Conservation (phyloP, 2,113 vertebrate species). For the Lasiurus borealis region DNA sequence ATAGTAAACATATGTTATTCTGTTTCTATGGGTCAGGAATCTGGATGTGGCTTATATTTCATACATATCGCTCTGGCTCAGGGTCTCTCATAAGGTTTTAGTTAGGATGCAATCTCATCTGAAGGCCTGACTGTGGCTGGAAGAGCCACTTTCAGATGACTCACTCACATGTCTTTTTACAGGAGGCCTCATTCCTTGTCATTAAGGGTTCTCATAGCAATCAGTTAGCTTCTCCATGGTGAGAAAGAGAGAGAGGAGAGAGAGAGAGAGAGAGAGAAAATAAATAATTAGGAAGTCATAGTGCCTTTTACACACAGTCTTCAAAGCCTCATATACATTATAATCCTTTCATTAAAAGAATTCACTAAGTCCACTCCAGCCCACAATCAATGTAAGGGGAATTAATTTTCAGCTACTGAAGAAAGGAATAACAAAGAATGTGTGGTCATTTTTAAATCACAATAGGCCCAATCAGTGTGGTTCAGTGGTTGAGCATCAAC, state of each 20-base stretch:
- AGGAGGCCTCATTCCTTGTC: background rate
- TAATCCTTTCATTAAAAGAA: background rate
- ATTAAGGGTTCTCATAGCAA: background rate
- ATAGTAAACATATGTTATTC: background rate
- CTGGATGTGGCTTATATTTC: background rate
- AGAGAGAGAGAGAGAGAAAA: background rate
- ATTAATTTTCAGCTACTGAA: background rate
- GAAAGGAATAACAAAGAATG: background rate
- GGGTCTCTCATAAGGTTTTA: background rate
- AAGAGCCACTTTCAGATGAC: background rate
- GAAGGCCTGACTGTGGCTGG: background rate
- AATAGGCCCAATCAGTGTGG: background rate
- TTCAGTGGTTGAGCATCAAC: too few species aligned
- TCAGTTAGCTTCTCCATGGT: background rate
- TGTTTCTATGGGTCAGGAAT: background rate
- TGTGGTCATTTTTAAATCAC: background rate
- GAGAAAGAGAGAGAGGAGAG: too few species aligned
- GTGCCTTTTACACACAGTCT: background rate
- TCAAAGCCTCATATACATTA: background rate
- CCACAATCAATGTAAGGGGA: background rate
- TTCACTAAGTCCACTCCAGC: background rate
- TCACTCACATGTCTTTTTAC: background rate
- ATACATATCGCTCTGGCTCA: background rate
- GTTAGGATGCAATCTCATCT: background rate
- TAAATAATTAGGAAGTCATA: background rate